Percentiles rank a stretch among this genome's conserved stretches.
Conservation (phyloP, 2,113 vertebrate genomes). For the Rynchops niger region DNA sequence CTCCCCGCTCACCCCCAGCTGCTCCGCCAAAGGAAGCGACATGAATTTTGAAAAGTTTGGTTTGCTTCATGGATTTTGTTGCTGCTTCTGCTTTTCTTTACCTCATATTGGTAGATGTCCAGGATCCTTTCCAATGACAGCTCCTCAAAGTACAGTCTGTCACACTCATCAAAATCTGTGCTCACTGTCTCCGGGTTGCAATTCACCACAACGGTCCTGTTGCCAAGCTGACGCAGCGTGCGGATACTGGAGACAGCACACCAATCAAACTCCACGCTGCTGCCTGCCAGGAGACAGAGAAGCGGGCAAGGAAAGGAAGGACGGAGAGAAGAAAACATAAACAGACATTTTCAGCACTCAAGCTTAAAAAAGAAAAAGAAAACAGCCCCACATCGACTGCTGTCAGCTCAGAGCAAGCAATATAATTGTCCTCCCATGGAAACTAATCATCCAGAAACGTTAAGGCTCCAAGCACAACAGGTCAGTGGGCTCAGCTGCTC, state of each 20-base stretch:
- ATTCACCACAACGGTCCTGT: slow-evolving; percentile 90
- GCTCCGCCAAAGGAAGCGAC: background rate
- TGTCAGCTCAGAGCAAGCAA: background rate
- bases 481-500: background rate
- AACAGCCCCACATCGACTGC: background rate
- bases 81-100: slow-evolving; percentile 55
- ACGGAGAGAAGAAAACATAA: background rate
- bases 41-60: background rate
- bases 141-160: slow-evolving; percentile 96
- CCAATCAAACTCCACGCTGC: slow-evolving; percentile 98
- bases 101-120: slow-evolving; percentile 94
- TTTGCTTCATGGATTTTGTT: background rate
- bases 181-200: slow-evolving; percentile 97
- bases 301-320: background rate
- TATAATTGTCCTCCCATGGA: background rate
- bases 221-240: slow-evolving; percentile 86
- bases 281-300: slow-evolving; percentile 77
- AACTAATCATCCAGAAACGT: background rate
- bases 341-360: background rate
- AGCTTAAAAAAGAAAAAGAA: background rate
- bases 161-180: slow-evolving; percentile 97
- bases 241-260: slow-evolving; percentile 95
- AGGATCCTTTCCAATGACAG: slow-evolving; percentile 93
- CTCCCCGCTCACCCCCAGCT: background rate
- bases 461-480: background rate